Conservation (phyloP, 30 jellyfish, hydroid and myxozoan species). For the Hydractinia echinata region DNA sequence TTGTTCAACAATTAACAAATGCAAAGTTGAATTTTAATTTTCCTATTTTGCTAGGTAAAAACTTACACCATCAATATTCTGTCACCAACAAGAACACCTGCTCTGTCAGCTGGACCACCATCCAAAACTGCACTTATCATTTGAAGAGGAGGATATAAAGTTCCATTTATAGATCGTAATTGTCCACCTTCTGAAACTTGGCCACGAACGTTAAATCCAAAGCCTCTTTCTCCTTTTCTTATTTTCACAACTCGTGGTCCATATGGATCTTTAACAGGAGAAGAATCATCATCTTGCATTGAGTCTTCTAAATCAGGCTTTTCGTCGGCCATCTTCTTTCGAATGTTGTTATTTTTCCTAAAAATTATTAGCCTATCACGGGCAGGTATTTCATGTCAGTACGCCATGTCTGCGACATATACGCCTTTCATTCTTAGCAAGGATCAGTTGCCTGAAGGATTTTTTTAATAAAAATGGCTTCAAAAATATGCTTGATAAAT, state of each 20-base stretch:
- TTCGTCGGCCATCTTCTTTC: constrained; percentile 53
- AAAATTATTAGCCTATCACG: too few species aligned
- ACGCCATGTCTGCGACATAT: too few species aligned
- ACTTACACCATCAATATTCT: constrained; percentile 94
- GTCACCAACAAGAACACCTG: constrained; percentile 87
- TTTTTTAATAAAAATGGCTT: too few species aligned
- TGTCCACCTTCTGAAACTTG: constrained; percentile 99
- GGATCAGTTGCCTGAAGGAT: too few species aligned
- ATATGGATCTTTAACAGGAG: constrained; percentile 58
- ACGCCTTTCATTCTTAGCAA: too few species aligned
- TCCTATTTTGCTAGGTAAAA: neutral
- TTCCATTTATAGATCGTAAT: constrained; percentile 86
- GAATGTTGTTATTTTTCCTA: neutral
- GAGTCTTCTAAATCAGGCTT: constrained; percentile 53
- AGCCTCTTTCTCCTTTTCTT: constrained; percentile 89
- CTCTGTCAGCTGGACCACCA: constrained; percentile 96
- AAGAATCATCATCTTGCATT: constrained; percentile 25
- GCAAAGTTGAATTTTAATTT: neutral
- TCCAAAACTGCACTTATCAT: constrained; percentile 98
- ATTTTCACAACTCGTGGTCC: constrained; percentile 72
- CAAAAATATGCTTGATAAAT: too few species aligned
- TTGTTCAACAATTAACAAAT: too few species aligned
- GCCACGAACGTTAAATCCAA: constrained; percentile 96
- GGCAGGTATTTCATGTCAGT: too few species aligned
- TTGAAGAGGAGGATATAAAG: constrained; percentile 86